A percentile compares a stretch with the other conserved stretches of the same genome.
These are phyloP conservation scores for Octopus sinensis DNA, from an alignment of 1,140 invertebrate genomes.

Conservation along the genomic window DNA sequence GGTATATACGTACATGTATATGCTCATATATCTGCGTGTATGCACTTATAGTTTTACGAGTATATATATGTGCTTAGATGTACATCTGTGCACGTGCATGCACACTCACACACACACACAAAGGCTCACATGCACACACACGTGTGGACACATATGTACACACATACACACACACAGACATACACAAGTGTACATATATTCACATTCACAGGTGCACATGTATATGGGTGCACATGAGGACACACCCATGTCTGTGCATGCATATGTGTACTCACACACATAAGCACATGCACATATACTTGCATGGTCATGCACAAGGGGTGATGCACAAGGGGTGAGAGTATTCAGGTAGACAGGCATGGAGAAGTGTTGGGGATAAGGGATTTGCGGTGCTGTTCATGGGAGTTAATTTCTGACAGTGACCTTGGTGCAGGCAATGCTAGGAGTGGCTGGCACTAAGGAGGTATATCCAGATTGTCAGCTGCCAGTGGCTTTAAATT, in stretches of 20 bases:
- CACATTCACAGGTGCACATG: neutral
- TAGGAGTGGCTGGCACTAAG: too few relatives aligned
- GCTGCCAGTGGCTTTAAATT: too few relatives aligned
- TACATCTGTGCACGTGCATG: neutral
- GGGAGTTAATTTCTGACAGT: too few relatives aligned
- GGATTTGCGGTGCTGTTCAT: too few relatives aligned
- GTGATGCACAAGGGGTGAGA: too few relatives aligned
- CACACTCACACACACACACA: neutral
- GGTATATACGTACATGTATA: neutral
- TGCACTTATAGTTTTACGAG: neutral
- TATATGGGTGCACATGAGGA: neutral
- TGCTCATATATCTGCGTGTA: neutral
- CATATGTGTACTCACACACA: neutral
- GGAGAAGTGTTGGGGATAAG: too few relatives aligned
- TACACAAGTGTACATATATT: neutral
- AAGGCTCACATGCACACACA: neutral
- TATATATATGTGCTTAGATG: neutral
- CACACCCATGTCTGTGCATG: neutral
- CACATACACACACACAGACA: neutral
- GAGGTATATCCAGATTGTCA: too few relatives aligned
- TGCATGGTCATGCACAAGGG: neutral
- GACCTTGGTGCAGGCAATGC: too few relatives aligned
- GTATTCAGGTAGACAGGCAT: too few relatives aligned
- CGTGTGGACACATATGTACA: neutral
- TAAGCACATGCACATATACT: neutral